Base-by-base conservation (phyloP, 2,797 vertebrate genomes). In the Cossypha heuglini region DNA sequence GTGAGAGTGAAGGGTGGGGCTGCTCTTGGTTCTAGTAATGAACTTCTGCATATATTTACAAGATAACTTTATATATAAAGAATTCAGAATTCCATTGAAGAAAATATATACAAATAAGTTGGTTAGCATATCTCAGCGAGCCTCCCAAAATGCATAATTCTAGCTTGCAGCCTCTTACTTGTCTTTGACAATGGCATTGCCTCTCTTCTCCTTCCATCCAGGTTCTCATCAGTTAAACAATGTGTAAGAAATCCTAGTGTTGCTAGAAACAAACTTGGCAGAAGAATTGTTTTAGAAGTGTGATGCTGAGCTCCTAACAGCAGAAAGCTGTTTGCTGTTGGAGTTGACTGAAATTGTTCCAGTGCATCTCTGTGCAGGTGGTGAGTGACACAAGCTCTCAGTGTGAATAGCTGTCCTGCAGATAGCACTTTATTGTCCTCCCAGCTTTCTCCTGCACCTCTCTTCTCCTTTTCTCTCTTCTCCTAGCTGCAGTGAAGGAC, bases 271-370 rank as follows among this genome's bases (percentile, higher is more conserved):
- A 87, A 48, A 63, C 67, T 35, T 95, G 92, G 95, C 94, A 71
- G 67, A 84, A 38, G 29, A 37, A 37, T 79, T 81, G 46, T 76
- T 94, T 89, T 63, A 91, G 85, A 87, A 71, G 48, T 35, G 31
- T 57, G 79, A n/a, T 79, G 62, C 84, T 93, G 81, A 89, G 59
- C 52, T 85, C 58, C 29, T 72, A 74, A 37, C 35, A 79, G 71
- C 71, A 76, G 77, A 93, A 94, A 90, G 76, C 80, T 90, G 73
- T 69, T 94, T 88, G 82, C 69, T 84, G 57, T 55, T 73, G n/a
- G 80, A 85, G 49, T 54, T 92, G 89, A 81, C 90, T 88, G 83
- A 92, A 92, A 69, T 21, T 2, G 24, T 91, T 96, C 88, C 90
- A 86, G 79, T 83, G 75, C 13, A 3, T 74, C 20, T 74, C 62